A percentile compares a stretch with the other conserved stretches of the same genome.
Evolutionary conservation across 2,797 vertebrate genomes (phyloP).

Genomic region (Lophius americanus): DNA sequence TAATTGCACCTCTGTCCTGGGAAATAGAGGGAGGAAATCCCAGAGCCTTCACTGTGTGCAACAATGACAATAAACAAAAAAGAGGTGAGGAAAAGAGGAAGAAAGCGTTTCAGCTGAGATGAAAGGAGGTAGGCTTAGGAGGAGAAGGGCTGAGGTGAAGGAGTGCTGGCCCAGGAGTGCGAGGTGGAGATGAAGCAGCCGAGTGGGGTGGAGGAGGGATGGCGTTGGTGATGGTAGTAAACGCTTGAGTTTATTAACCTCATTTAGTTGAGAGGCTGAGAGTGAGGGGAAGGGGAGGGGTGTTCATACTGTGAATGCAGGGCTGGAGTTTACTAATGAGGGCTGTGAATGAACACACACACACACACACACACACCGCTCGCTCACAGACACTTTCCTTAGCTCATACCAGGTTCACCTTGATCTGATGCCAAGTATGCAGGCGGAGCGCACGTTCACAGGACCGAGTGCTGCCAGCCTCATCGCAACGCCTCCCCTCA

Average conservation of each 20-base stretch:
- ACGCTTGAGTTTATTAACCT: constrained; percentile 92
- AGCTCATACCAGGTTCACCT: constrained; percentile 78
- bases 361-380: constrained; percentile 48
- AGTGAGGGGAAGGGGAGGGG: constrained; percentile 82
- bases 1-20: constrained; percentile 87
- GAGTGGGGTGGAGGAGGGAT: constrained; percentile 47
- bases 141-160: constrained; percentile 46
- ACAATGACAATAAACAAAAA: constrained; percentile 84
- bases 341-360: constrained; percentile 65
- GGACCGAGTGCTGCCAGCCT: constrained; percentile 66
- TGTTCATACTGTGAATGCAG: constrained; percentile 84
- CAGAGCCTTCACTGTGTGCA: constrained; percentile 79
- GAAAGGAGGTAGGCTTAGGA: constrained; percentile 68
- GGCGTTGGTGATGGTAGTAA: constrained; percentile 83
- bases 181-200: constrained; percentile 62
- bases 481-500: constrained; percentile 49
- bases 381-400: constrained; percentile 58
- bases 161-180: constrained; percentile 55
- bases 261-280: constrained; percentile 83
- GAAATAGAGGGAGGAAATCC: constrained; percentile 88
- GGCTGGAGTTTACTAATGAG: constrained; percentile 89
- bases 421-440: constrained; percentile 87
- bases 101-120: constrained; percentile 75
- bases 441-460: constrained; percentile 56
- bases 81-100: constrained; percentile 76